Evolutionary conservation across 2,797 vertebrate species (phyloP).

Genomic region (Scleropages formosus): DNA sequence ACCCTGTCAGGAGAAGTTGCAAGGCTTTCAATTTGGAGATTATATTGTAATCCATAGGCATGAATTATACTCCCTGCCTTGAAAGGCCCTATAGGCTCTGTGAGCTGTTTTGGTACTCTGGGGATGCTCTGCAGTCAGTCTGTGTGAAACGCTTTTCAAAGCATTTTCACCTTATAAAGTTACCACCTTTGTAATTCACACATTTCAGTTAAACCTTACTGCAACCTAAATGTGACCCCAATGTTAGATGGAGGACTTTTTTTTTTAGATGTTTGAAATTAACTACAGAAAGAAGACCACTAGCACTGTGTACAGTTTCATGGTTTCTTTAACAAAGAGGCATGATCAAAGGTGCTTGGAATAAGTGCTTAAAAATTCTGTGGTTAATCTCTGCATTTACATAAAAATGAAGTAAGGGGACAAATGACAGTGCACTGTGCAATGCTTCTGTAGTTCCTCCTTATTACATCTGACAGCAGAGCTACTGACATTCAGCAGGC

Average conservation of each 20-base stretch:
- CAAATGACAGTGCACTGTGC: no score
- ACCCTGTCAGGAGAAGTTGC: background rate
- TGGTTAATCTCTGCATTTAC: no score
- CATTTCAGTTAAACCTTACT: background rate
- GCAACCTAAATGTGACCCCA: background rate
- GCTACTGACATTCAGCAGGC: no score
- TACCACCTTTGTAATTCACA: background rate
- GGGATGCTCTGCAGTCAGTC: no score
- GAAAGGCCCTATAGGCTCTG: background rate
- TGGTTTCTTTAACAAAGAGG: no score
- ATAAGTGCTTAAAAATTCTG: no score
- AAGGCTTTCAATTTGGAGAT: background rate
- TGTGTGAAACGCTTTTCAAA: background rate
- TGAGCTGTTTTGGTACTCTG: background rate
- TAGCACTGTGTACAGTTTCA: background rate
- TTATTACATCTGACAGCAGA: no score
- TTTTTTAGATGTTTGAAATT: background rate
- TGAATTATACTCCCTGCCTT: background rate
- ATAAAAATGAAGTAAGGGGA: no score
- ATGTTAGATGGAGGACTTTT: background rate
- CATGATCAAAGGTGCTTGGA: no score
- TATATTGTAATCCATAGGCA: background rate
- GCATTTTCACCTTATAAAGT: background rate
- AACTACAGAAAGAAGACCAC: background rate
- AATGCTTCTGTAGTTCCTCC: no score